Percentiles rank a stretch among this genome's conserved stretches.
phyloP scores from a whole-genome alignment of 2,797 vertebrate species.

The Anabacerthia variegaticeps region DNA sequence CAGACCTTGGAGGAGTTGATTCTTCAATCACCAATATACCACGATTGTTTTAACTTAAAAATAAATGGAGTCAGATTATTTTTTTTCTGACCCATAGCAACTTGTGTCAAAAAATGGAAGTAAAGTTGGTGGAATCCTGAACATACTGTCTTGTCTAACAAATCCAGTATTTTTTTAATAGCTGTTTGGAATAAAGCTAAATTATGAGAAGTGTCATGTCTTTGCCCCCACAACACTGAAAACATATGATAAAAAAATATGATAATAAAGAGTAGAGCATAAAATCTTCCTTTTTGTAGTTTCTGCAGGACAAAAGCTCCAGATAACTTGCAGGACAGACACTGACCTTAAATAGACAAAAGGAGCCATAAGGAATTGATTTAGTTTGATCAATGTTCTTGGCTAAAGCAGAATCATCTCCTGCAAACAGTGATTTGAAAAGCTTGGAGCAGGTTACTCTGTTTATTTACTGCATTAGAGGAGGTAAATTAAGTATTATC shows the following conservation, averaged over 20 bases:
- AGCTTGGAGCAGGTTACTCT: neutral
- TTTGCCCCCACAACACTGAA: neutral
- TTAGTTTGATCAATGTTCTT: constrained; percentile 11
- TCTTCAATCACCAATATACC: neutral
- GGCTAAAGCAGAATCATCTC: neutral
- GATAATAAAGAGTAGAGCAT: neutral
- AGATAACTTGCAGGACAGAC: neutral
- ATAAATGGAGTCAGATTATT: neutral
- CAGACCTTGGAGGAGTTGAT: neutral
- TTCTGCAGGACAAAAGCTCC: neutral
- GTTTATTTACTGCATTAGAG: neutral
- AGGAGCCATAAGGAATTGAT: constrained; percentile 21
- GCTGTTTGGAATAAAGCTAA: neutral
- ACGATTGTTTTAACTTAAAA: neutral
- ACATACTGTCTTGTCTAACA: neutral
- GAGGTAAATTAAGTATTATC: neutral
- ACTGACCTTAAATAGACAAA: neutral
- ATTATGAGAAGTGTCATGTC: neutral
- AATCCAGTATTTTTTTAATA: neutral
- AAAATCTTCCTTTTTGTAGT: neutral
- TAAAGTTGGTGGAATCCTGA: neutral
- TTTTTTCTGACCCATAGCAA: neutral
- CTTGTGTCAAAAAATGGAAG: neutral
- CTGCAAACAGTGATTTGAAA: neutral
- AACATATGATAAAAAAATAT: neutral